A percentile compares a stretch with the other conserved stretches of the same genome.
Conservation (phyloP, 2,888 invertebrate genomes). For the Orthonevra nobilis region DNA sequence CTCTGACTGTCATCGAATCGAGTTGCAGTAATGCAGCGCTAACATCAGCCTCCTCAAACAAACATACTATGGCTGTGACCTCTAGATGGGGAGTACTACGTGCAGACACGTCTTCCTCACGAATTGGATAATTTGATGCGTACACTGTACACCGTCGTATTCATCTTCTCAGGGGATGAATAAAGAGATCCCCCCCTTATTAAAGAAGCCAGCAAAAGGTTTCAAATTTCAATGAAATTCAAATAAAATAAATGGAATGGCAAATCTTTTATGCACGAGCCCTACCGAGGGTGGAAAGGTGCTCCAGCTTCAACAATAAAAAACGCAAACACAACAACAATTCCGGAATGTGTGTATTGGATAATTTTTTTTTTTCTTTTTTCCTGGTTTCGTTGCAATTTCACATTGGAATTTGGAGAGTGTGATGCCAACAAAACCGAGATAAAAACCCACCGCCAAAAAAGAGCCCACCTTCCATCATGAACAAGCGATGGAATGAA, state of each 20-base stretch:
- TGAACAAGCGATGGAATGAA: slow-evolving; percentile 18
- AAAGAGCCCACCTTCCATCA: too few relatives aligned
- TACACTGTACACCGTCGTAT: too few relatives aligned
- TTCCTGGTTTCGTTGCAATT: slow-evolving; percentile 39
- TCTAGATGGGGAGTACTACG: slow-evolving; percentile 17
- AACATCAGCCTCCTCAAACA: too few relatives aligned
- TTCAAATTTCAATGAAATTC: slow-evolving; percentile 70
- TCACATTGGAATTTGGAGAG: slow-evolving; percentile 51
- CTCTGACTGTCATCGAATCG: slow-evolving; percentile 22
- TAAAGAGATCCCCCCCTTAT: slow-evolving; percentile 61
- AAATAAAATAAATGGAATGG: slow-evolving; percentile 69
- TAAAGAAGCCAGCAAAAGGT: slow-evolving; percentile 57
- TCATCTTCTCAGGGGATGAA: slow-evolving; percentile 57
- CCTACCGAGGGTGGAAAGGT: slow-evolving; percentile 9
- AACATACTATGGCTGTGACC: slow-evolving; percentile 31
- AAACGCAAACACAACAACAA: slow-evolving; percentile 53
- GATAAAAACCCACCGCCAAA: slow-evolving; percentile 41
- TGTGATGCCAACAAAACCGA: slow-evolving; percentile 22
- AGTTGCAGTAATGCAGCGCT: slow-evolving; percentile 48
- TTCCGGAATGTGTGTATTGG: slow-evolving; percentile 39
- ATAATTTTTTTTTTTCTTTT: slow-evolving; percentile 25
- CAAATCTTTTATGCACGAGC: slow-evolving; percentile 67
- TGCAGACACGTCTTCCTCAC: slow-evolving; percentile 19
- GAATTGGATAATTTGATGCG: slow-evolving; percentile 60
- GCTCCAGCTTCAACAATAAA: slow-evolving; percentile 48